Evolutionary conservation across 2,888 invertebrate species (phyloP), one percentile per base, ranked within the genome.

Genomic region (Ashinkailepas kermadecensis): DNA sequence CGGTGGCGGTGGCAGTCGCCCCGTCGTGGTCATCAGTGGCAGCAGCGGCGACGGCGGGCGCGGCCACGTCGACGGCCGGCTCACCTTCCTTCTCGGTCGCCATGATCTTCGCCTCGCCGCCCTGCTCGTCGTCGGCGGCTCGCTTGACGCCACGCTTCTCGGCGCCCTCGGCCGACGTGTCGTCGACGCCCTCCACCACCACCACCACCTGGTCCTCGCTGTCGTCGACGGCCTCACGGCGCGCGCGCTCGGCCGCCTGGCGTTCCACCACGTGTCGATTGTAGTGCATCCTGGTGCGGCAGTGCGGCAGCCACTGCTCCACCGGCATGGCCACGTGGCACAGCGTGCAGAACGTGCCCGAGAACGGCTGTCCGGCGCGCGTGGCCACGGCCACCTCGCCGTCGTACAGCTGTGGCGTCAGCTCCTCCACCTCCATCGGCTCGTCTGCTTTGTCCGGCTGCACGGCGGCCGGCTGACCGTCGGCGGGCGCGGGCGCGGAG

Each of bases 131-230:
- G 23, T 79, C 79, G 15, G 58, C 79, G 1, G 57, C n/a, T 10
- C 79, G 79, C 58, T 79, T 79, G 58, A n/a, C 21, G 25, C 79
- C 79, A 13, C 79, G 79, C 79, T 13, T 7, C 79, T 58, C 79
- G 23, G 23, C 79, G 23, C 56, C 23, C 6, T 8, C 78, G 11
- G 39, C 21, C 54, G 39, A 6, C 54, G 6, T 54, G 11, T 23
- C 78, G 78, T 9, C 18, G 12, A 25, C 79, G 15, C 23, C 7
- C 79, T 57, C 78, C n/a, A 21, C 59, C 57, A 23, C 15, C 74
- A 54, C 58, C 59, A 58, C 25, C 58, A 58, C 79, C 58, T 78
- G 18, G 23, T n/a, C 58, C 23, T 78, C 58, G 7, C 23, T 12
- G 6, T 58, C 18, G 56, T 54, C 78, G 9, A 56, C 39, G n/a